Evolutionary conservation across 2,797 vertebrate species (phyloP).

Genomic region (Eulemur mongoz): DNA sequence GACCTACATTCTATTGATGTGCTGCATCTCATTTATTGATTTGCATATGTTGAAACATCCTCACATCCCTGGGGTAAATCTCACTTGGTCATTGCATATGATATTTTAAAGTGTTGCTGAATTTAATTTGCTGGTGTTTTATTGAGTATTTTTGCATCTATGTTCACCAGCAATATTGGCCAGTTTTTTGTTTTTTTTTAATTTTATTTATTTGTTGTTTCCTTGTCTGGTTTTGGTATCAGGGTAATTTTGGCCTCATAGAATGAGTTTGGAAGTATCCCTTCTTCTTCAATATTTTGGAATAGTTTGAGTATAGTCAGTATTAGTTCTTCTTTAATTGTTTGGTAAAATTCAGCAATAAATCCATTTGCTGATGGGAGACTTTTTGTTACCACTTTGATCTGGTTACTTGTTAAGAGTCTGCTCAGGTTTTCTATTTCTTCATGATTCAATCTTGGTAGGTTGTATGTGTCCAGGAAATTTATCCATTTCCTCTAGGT

Average conservation of each 20-base stretch:
- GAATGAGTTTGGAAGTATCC: neutral
- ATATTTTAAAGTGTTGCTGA: neutral
- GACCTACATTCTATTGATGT: neutral
- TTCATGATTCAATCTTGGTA: neutral
- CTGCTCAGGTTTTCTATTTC: neutral
- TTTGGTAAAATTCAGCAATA: neutral
- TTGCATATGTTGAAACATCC: neutral
- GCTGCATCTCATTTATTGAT: neutral
- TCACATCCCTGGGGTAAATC: neutral
- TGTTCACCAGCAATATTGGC: neutral
- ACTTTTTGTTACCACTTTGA: neutral
- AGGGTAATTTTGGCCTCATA: too few relatives aligned
- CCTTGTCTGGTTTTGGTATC: neutral
- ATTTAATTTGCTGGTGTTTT: neutral
- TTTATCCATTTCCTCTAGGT: neutral
- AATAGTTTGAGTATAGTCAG: neutral
- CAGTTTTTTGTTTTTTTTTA: too few relatives aligned
- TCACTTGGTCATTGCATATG: neutral
- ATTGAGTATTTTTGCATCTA: neutral
- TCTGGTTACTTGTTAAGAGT: neutral
- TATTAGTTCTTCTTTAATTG: neutral
- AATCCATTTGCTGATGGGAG: neutral
- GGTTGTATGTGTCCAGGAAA: neutral
- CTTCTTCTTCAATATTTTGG: neutral
- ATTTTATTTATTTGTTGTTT: neutral